Evolutionary conservation across 2,113 vertebrate genomes (phyloP).

Genomic region (Atherinomorus stipes): DNA sequence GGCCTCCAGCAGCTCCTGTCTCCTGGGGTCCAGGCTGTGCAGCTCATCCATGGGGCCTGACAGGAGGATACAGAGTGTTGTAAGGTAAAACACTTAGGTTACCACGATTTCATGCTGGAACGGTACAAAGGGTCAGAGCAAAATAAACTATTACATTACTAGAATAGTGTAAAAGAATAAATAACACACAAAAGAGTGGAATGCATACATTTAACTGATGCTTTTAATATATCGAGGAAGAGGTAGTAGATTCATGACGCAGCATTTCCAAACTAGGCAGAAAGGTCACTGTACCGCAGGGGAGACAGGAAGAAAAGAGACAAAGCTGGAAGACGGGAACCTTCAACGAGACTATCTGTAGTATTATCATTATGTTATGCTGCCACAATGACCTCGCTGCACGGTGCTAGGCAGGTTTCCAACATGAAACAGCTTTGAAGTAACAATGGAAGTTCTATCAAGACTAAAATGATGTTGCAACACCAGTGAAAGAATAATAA

Average conservation of each 20-base stretch:
- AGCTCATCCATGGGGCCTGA: constrained; percentile 98
- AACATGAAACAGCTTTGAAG: neutral
- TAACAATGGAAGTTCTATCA: too few species aligned
- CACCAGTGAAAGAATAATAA: constrained; percentile 5
- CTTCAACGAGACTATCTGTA: constrained; percentile 7
- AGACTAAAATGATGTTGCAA: neutral
- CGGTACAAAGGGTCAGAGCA: neutral
- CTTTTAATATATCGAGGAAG: constrained; percentile 13
- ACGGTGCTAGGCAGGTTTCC: constrained; percentile 9
- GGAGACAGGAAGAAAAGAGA: constrained; percentile 18
- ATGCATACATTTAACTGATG: constrained; percentile 13
- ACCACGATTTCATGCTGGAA: neutral
- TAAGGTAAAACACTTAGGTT: neutral
- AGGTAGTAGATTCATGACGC: constrained; percentile 30
- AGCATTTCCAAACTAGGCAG: constrained; percentile 45
- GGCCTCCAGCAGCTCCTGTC: constrained; percentile 98
- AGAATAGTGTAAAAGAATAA: constrained; percentile 18
- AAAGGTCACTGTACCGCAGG: constrained; percentile 37
- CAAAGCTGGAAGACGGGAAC: neutral
- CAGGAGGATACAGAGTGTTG: neutral
- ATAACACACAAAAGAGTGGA: constrained; percentile 47
- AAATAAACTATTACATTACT: neutral
- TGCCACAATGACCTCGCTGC: constrained; percentile 27
- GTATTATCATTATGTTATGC: constrained; percentile 11
- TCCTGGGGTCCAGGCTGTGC: constrained; percentile 98